Evolutionary conservation across 2,888 invertebrate species (phyloP).

Genomic region (Lycophotia porphyrea): DNA sequence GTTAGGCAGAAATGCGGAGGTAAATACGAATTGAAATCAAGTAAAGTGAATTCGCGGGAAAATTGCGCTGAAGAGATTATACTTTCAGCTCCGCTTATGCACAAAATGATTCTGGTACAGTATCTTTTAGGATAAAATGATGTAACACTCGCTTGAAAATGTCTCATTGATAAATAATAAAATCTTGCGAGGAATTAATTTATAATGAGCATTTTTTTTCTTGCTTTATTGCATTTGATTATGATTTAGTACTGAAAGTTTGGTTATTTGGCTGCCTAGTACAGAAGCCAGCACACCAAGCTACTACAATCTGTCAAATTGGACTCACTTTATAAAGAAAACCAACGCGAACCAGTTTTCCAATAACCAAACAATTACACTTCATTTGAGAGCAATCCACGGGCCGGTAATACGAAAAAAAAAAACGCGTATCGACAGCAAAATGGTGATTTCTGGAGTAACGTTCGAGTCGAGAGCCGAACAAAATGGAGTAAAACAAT

Average conservation of each 20-base stretch:
- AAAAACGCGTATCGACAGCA: conserved; percentile 33
- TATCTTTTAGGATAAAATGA: not conserved
- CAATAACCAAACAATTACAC: conserved; percentile 13
- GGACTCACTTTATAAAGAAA: not conserved
- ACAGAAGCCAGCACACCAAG: too few species aligned
- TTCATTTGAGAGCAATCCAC: conserved; percentile 18
- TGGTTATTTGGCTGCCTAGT: not conserved
- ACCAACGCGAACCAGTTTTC: not conserved
- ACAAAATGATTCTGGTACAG: conserved; percentile 1
- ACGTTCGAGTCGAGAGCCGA: conserved; percentile 19
- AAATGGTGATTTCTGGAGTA: conserved; percentile 40
- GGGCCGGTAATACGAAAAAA: conserved; percentile 36
- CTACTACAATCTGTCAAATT: too few species aligned
- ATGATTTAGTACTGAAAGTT: not conserved
- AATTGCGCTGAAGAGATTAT: not conserved
- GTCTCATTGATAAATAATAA: not conserved
- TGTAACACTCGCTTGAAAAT: conserved; percentile 5
- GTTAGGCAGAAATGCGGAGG: conserved; percentile 17
- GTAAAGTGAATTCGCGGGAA: not conserved
- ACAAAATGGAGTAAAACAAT: conserved; percentile 48
- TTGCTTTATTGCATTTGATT: not conserved
- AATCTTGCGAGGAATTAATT: not conserved
- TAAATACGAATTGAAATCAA: conserved; percentile 19
- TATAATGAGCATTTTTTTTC: not conserved
- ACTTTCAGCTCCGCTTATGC: conserved; percentile 1